A percentile compares a stretch with the other conserved stretches of the same genome.
phyloP scores from a whole-genome alignment of 2,888 invertebrate genomes.

The Therioaphis trifolii region DNA sequence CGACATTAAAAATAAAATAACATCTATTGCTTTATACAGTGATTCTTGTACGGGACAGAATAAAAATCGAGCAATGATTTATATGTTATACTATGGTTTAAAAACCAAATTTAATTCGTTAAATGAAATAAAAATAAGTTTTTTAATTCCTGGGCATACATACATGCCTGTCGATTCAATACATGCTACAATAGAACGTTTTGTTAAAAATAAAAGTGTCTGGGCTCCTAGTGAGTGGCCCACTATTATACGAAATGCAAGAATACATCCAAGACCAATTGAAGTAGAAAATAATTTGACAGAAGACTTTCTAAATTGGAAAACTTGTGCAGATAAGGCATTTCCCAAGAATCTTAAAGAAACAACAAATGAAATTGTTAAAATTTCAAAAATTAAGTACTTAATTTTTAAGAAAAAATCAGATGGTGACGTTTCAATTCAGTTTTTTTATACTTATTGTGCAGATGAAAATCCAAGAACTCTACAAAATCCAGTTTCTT shows the following conservation, averaged over 20 bases:
- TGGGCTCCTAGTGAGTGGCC: conserved; percentile 28
- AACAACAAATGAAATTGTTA: no score
- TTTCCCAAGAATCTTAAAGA: no score
- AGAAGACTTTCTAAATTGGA: no score
- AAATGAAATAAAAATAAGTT: conserved; percentile 17
- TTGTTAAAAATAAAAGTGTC: background rate
- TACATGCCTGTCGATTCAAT: conserved; percentile 39
- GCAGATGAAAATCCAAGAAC: conserved; percentile 26
- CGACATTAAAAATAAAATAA: background rate
- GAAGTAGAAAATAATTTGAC: background rate
- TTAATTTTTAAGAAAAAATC: background rate
- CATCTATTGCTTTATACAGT: background rate
- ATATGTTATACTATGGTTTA: background rate
- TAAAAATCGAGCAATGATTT: conserved; percentile 64
- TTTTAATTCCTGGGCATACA: conserved; percentile 5
- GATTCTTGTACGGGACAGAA: conserved; percentile 65
- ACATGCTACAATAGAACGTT: background rate
- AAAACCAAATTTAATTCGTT: background rate
- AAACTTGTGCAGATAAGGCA: no score
- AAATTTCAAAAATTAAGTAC: no score
- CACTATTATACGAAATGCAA: conserved; percentile 16
- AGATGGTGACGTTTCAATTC: conserved; percentile 19
- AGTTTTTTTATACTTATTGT: conserved; percentile 19
- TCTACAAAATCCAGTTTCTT: conserved; percentile 9
- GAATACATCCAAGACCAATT: conserved; percentile 30